Base-by-base conservation (phyloP, 2,888 invertebrate species). In the Heliconius aoede region DNA sequence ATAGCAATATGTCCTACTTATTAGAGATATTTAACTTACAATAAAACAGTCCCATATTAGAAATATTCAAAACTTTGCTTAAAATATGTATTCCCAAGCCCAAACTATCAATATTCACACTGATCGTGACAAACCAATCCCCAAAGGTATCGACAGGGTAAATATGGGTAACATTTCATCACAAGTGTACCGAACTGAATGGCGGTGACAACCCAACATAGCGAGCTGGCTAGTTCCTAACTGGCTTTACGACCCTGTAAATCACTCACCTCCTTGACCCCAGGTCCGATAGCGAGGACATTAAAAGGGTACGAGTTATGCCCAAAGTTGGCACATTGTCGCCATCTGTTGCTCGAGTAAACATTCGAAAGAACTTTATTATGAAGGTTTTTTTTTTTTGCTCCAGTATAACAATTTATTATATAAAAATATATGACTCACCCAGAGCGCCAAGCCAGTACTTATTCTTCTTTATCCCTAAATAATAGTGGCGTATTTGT, bases 261-360 rank as follows among this genome's bases (percentile, higher is more conserved):
- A 93, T 92, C 92, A 92, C 89, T 88, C 88, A 89, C 91, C 89
- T 90, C 89, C 91, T 92, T 92, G 92, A 93, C 92, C 92, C 91
- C 85, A n/a, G n/a, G n/a, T 83, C 84, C 91, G 88, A 90, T 91
- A 89, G 90, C 86, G 83, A 84, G 87, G 85, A 89, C 91, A 91
- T 91, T 93, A 93, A 93, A 92, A 91, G 93, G 92, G 92, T 92
- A 89, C 93, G 93, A 93, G 93, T 93, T 93, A 93, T 92, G 88
- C 84, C 85, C 85, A 84, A 93, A 93, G 89, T 93, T 92, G 86
- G 92, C 86, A 88, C 93, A 91, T 93, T 92, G 87, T 88, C 90
- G 87, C 87, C 93, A 93, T 90, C 92, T 93, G 93, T 88, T 90
- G 88, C 90, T 86, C 73, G 85, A 84, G 83, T 86, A 86, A 76